These are phyloP conservation scores for Platichthys stellatus DNA, from an alignment of 2,113 vertebrate genomes.

Conservation along the genomic window DNA sequence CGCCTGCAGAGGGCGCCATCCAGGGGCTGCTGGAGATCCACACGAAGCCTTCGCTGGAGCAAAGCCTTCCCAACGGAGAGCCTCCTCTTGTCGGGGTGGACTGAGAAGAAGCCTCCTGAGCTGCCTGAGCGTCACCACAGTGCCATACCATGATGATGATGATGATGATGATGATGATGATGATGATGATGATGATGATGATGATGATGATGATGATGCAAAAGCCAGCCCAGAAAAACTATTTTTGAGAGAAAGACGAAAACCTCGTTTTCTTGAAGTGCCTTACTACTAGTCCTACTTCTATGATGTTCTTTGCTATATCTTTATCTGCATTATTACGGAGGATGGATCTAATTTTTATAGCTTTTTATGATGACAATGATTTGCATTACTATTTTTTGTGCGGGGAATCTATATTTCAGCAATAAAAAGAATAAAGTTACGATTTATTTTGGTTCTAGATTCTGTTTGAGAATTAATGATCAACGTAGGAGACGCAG, in stretches of 20 bases:
- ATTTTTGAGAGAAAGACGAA: constrained; percentile 60
- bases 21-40: constrained; percentile 86
- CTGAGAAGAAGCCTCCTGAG: constrained; percentile 71
- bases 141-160: constrained; percentile 69
- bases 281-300: constrained; percentile 86
- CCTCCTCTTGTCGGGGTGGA: constrained; percentile 86
- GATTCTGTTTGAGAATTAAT: constrained; percentile 70
- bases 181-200: constrained; percentile 14
- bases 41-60: constrained; percentile 80
- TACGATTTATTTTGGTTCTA: constrained; percentile 63
- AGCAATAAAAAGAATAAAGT: constrained; percentile 84
- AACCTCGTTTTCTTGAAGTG: constrained; percentile 86
- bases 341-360: constrained; percentile 78
- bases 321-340: constrained; percentile 83
- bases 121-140: constrained; percentile 46
- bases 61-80: constrained; percentile 80
- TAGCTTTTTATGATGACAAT: constrained; percentile 80
- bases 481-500: constrained; percentile 55
- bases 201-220: constrained; percentile 42
- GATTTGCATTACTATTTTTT: constrained; percentile 69
- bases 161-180: constrained; percentile 41
- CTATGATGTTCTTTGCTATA: constrained; percentile 83
- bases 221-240: constrained; percentile 39
- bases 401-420: constrained; percentile 82
- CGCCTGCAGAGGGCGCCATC: constrained; percentile 68